Conservation (phyloP, 2,888 invertebrate genomes). For the Agapostemon virescens region DNA sequence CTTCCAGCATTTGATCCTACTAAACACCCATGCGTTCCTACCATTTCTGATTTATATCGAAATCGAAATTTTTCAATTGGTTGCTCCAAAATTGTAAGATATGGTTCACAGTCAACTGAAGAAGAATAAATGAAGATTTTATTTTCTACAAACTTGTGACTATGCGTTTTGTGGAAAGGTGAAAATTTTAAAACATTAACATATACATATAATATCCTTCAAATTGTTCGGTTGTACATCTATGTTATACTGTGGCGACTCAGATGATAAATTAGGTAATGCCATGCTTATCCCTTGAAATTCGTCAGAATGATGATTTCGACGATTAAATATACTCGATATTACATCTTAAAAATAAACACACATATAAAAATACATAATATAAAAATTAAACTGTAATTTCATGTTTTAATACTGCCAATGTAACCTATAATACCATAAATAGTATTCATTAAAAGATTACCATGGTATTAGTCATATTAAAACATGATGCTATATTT, state of each 20-base stretch:
- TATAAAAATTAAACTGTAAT: neutral
- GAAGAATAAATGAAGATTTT: neutral
- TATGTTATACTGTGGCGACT: constrained; percentile 59
- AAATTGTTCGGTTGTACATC: constrained; percentile 51
- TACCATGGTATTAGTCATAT: neutral
- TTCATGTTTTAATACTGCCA: neutral
- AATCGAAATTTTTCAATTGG: constrained; percentile 91
- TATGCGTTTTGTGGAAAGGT: neutral
- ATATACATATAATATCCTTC: constrained; percentile 56
- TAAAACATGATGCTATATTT: neutral
- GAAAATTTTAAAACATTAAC: neutral
- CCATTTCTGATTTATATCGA: constrained; percentile 93
- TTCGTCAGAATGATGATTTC: no score
- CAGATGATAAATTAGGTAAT: constrained; percentile 67
- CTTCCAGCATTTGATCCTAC: constrained; percentile 84
- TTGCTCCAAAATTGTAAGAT: constrained; percentile 86
- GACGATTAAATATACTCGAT: no score
- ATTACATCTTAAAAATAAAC: constrained; percentile 41
- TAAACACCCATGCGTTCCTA: constrained; percentile 91
- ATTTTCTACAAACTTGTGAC: neutral
- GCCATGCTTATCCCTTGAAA: constrained; percentile 59
- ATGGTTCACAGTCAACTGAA: constrained; percentile 75
- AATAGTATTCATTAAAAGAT: neutral
- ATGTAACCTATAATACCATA: neutral
- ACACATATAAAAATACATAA: neutral